Evolutionary conservation across 1,140 invertebrate species (phyloP), one percentile per base, ranked within the genome.

Genomic region (Leguminivora glycinivorella): DNA sequence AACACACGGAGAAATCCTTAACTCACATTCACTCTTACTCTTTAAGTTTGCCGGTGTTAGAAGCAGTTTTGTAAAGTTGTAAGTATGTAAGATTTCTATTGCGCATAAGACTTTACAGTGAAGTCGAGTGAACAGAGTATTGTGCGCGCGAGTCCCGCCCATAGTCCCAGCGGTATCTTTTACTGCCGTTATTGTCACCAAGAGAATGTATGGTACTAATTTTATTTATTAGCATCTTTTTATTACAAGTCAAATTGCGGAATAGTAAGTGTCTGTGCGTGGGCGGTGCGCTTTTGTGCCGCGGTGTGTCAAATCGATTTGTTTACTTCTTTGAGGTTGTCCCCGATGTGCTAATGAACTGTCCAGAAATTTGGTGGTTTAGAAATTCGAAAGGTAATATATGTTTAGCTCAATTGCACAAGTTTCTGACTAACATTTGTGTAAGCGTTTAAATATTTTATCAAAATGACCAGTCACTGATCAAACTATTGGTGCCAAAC

Each of bases 161-260:
- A 10, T 4, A n/a, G 14, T 25, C 26, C 71, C 70, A 67, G 70
- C 75, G 78, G 75, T 74, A 56, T 72, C 72, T 75, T 79, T 83
- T 77, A 52, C 75, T 75, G n/a, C 26, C 68, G 72, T 83, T 79
- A 77, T 82, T 81, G 76, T 83, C 76, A 74, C 29, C 17, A 52
- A 7, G 19, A 52, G 47, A 75, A 19, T 63, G 73, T 74, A 82
- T 76, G 79, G 80, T 74, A 76, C 80, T 85, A 87, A 90, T 87
- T 87, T 90, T 88, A 90, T 90, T 90, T 88, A 90, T 88, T 87
- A 83, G 77, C 76, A 47, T 75, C 79, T 81, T 83, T 63, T 88
- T 88, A 81, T 79, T 70, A 76, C 67, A 69, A 73, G 77, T 81
- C 78, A 83, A 80, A 86, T 84, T 87, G 83, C 77, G 80, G 81